A percentile compares a stretch with the other conserved stretches of the same genome.
phyloP scores from a whole-genome alignment of 2,797 vertebrate species.

The Crenichthys baileyi region DNA sequence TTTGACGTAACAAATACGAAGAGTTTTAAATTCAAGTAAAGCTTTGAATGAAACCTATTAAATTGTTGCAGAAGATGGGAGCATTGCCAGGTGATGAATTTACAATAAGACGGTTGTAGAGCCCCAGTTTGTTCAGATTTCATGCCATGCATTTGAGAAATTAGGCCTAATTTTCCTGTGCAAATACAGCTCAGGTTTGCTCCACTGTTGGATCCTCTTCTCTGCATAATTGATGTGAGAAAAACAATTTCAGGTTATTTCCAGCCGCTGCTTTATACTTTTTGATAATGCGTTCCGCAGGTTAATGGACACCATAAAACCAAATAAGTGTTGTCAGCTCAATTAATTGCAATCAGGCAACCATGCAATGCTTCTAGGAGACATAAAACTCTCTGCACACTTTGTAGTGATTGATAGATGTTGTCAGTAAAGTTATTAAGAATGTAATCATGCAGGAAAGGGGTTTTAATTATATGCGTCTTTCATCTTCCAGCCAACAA shows the following conservation, averaged over 20 bases:
- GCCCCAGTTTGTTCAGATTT: background rate
- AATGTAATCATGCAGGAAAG: constrained; percentile 19
- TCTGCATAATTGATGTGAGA: no score
- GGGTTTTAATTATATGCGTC: constrained; percentile 39
- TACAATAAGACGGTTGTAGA: background rate
- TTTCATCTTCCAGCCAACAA: constrained; percentile 85
- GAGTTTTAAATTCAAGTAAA: background rate
- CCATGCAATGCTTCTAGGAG: background rate
- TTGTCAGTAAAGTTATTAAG: constrained; percentile 20
- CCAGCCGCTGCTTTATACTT: background rate
- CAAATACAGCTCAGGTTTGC: no score
- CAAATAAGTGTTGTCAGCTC: background rate
- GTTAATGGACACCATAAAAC: constrained; percentile 1
- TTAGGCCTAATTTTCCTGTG: no score
- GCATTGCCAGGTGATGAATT: background rate
- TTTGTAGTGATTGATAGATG: constrained; percentile 14
- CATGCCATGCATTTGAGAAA: background rate
- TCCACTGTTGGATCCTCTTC: no score
- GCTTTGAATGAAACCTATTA: background rate
- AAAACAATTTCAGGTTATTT: background rate
- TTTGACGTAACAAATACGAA: background rate
- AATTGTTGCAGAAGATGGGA: background rate
- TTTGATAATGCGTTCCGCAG: background rate
- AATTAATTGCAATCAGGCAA: background rate
- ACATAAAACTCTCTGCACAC: background rate